These are phyloP conservation scores for Zaprionus lachaisei DNA, from an alignment of 1,140 invertebrate genomes.

Conservation along the genomic window DNA sequence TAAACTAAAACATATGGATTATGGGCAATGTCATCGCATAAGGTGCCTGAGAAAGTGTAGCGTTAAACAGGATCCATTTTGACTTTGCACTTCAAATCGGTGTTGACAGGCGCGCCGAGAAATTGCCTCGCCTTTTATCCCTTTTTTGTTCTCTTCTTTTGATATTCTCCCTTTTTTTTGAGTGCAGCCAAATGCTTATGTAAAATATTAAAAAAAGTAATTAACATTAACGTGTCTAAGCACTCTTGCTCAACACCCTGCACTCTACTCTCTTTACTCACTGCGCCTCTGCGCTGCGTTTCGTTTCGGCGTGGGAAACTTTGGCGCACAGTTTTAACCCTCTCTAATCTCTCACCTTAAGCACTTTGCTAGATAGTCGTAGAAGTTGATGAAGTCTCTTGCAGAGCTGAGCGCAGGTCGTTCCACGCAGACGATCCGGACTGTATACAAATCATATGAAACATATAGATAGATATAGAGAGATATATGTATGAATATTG, in stretches of 20 bases:
- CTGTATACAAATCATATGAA: no score
- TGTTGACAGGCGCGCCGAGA: slow-evolving; percentile 74
- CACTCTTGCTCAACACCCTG: slow-evolving; percentile 57
- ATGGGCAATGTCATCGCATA: not conserved
- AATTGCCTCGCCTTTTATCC: slow-evolving; percentile 58
- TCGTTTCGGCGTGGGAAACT: slow-evolving; percentile 65
- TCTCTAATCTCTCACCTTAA: slow-evolving; percentile 67
- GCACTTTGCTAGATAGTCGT: slow-evolving; percentile 41
- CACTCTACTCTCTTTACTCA: slow-evolving; percentile 37
- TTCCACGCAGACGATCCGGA: not conserved
- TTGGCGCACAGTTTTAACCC: slow-evolving; percentile 54
- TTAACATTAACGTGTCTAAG: slow-evolving; percentile 68
- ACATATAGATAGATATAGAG: not conserved
- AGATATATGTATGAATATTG: not conserved
- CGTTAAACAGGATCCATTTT: slow-evolving; percentile 36
- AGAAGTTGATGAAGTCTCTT: not conserved
- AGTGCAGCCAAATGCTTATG: slow-evolving; percentile 52
- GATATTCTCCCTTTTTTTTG: slow-evolving; percentile 20
- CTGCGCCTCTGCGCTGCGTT: slow-evolving; percentile 6
- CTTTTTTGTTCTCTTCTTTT: slow-evolving; percentile 10
- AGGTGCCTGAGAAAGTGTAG: slow-evolving; percentile 25
- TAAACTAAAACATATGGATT: slow-evolving; percentile 58
- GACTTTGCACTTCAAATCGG: slow-evolving; percentile 68
- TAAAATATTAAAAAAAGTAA: slow-evolving; percentile 77
- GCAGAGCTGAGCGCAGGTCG: not conserved